Percentiles rank a stretch among this genome's conserved stretches.
Evolutionary conservation across 2,888 invertebrate species (phyloP).

Genomic region (Lasiommata megera): DNA sequence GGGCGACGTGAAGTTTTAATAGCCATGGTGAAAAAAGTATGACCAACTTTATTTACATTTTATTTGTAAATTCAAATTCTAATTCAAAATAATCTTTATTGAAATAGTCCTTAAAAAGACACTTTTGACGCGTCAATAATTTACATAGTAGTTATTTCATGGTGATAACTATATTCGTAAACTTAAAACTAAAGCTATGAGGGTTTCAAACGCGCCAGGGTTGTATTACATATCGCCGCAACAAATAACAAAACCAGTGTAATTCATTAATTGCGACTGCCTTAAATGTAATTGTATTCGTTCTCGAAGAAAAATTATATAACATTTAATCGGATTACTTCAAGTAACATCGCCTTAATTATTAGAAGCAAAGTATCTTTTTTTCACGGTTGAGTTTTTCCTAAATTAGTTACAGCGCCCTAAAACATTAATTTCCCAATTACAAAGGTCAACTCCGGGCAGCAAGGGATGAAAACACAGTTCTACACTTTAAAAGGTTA

Average conservation of each 20-base stretch:
- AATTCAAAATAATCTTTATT: too few relatives aligned
- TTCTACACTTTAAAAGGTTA: neutral
- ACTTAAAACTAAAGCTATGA: too few relatives aligned
- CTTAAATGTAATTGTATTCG: neutral
- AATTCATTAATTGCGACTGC: too few relatives aligned
- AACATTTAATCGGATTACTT: neutral
- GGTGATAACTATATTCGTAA: too few relatives aligned
- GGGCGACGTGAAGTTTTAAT: constrained; percentile 26
- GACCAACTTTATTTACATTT: too few relatives aligned
- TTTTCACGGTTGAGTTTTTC: neutral
- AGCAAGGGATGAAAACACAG: neutral
- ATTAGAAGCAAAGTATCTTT: neutral
- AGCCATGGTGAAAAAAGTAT: constrained; percentile 14
- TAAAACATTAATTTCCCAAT: constrained; percentile 6
- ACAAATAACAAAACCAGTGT: too few relatives aligned
- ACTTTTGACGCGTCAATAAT: too few relatives aligned
- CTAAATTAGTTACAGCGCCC: constrained; percentile 1
- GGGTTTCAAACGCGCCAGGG: too few relatives aligned
- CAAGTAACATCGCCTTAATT: neutral
- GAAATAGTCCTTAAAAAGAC: too few relatives aligned
- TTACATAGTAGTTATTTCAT: too few relatives aligned
- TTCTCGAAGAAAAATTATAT: neutral
- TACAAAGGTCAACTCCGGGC: neutral
- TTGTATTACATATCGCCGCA: too few relatives aligned
- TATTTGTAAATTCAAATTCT: too few relatives aligned